Conservation (phyloP, 2,113 vertebrate species). For the Xyrauchen texanus region DNA sequence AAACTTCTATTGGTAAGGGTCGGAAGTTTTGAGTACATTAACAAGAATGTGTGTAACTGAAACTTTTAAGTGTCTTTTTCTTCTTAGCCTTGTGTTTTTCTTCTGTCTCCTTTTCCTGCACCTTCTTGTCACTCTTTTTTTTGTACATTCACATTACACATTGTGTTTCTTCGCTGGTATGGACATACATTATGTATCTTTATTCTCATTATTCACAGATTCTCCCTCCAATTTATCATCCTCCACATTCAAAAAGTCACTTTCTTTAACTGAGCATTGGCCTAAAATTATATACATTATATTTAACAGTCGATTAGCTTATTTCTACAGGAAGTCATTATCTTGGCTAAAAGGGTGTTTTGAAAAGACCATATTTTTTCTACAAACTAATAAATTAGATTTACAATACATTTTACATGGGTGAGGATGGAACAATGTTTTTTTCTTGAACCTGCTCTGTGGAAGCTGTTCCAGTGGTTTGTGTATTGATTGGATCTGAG, state of each 20-base stretch:
- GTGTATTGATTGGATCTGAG: background rate
- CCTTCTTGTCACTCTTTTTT: background rate
- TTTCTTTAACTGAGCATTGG: background rate
- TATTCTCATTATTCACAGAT: background rate
- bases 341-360: no score
- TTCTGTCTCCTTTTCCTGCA: background rate
- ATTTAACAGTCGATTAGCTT: no score
- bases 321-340: no score
- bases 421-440: constrained; percentile 10
- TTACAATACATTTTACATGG: constrained; percentile 29
- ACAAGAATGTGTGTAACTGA: background rate
- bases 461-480: background rate
- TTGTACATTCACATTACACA: no score
- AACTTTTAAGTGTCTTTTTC: constrained; percentile 30
- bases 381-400: no score
- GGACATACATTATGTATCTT: constrained; percentile 14
- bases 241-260: background rate
- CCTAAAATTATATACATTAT: background rate
- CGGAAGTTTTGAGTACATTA: no score
- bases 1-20: no score
- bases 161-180: constrained; percentile 22
- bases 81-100: constrained; percentile 4
- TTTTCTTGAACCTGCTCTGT: constrained; percentile 19
- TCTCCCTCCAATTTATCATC: no score
- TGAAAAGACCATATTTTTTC: no score